Base-by-base conservation (phyloP, 2,113 vertebrate species). In the Takifugu flavidus region DNA sequence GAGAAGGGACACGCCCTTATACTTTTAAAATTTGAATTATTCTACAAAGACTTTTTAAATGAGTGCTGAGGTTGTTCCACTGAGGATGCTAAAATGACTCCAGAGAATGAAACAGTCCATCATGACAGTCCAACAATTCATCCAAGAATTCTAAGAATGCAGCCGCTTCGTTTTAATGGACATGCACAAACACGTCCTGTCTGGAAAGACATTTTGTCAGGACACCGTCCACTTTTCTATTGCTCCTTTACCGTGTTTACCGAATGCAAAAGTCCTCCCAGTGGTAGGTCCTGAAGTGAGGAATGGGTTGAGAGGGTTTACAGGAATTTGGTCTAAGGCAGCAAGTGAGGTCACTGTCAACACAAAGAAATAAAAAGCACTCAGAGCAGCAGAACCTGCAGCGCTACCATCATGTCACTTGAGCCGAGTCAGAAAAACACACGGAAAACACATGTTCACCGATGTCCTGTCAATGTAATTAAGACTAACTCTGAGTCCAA, bases 271-370 rank as follows among this genome's bases (percentile, higher is more conserved):
- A 0, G 54, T 62, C 5, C 85, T 69, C 5, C 54, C 26, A 0
- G 46, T 26, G 0, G 44, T 0, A 4, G 72, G 10, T 71, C 52
- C 74, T 39, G 65, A 53, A 46, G 4, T 6, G 58, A 80, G 75
- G 39, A 87, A 87, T 5, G 87, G 82, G 63, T 85, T 86, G 46
- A 82, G 56, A 49, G 72, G 80, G 44, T 25, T 75, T 12, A 67
- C 26, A 0, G 73, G 60, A 46, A 20, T 53, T 49, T 79, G 85
- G 47, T 84, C 81, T 4, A 79, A 53, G 3, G 65, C 79, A 4
- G 28, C 7, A 14, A 28, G 13, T 39, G 59, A 58, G 5, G 27
- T 44, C 15, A 13, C 87, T 88, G 69, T 0, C 20, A 65, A 20
- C 28, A 75, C 60, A 79, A 8, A 70, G 70, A 2, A 62, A 56